Conservation (phyloP, 2,113 vertebrate species). For the Butastur rufipennis region DNA sequence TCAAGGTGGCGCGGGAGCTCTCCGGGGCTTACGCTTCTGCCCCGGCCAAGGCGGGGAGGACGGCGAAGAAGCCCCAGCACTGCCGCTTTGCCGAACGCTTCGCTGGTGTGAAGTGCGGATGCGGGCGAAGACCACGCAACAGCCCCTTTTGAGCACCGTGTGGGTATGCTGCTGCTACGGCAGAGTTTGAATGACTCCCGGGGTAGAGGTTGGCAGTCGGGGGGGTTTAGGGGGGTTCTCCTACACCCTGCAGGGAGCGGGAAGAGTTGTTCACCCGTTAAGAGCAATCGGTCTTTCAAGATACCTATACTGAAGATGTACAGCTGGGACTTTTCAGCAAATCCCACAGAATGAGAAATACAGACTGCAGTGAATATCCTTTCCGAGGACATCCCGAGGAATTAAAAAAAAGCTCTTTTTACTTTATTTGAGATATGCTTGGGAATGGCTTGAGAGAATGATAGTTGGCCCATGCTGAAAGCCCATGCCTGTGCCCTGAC, state of each 20-base stretch:
- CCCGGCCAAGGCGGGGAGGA: neutral
- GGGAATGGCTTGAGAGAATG: neutral
- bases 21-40: fast-evolving
- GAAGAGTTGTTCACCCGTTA: neutral
- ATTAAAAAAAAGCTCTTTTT: neutral
- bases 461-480: neutral
- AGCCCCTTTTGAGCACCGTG: fast-evolving
- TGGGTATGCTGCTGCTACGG: neutral
- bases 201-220: neutral
- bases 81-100: fast-evolving
- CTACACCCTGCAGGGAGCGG: neutral
- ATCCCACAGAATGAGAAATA: neutral
- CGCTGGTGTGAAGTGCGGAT: neutral
- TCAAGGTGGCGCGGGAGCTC: fast-evolving
- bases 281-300: neutral
- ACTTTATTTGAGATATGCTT: neutral
- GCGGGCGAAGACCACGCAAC: too few relatives aligned
- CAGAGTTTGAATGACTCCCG: fast-evolving
- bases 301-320: neutral
- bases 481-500: neutral
- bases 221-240: neutral
- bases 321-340: neutral
- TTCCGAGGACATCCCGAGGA: neutral
- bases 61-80: fast-evolving
- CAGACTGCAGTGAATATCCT: neutral